These are phyloP conservation scores for Mythimna vitellina DNA, from an alignment of 2,888 invertebrate genomes.

Conservation along the genomic window DNA sequence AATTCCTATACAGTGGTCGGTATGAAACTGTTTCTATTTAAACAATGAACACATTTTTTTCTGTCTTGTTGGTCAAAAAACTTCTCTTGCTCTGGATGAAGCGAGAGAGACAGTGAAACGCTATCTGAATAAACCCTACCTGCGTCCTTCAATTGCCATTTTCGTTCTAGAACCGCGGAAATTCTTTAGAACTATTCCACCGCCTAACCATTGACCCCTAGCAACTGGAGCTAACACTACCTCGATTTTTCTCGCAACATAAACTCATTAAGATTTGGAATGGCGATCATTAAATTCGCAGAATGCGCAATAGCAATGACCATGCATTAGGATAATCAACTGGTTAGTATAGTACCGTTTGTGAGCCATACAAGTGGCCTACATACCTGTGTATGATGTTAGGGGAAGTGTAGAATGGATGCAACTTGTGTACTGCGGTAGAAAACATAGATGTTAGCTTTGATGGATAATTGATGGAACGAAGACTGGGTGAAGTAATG, in stretches of 20 bases:
- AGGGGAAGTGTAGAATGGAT: constrained; percentile 37
- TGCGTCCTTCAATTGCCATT: no score
- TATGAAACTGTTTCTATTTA: not conserved
- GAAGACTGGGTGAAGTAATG: not conserved
- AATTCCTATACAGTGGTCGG: not conserved
- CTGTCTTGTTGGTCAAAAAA: no score
- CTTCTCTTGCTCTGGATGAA: no score
- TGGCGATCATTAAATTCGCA: constrained; percentile 35
- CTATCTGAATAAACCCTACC: no score
- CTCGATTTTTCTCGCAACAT: constrained; percentile 25
- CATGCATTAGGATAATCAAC: constrained; percentile 55
- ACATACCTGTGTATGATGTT: constrained; percentile 39
- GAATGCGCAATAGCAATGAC: constrained; percentile 43
- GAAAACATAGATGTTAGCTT: not conserved
- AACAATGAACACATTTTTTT: not conserved
- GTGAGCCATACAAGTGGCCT: constrained; percentile 48
- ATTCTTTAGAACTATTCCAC: not conserved
- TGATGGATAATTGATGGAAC: not conserved
- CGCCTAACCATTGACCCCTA: constrained; percentile 1
- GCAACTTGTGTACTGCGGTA: constrained; percentile 24
- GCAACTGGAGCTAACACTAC: constrained; percentile 17
- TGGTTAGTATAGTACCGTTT: constrained; percentile 56
- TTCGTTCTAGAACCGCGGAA: no score
- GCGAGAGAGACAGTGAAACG: no score
- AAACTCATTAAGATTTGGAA: constrained; percentile 32